Evolutionary conservation across 2,113 vertebrate genomes (phyloP).

Genomic region (Oryzias woworae): DNA sequence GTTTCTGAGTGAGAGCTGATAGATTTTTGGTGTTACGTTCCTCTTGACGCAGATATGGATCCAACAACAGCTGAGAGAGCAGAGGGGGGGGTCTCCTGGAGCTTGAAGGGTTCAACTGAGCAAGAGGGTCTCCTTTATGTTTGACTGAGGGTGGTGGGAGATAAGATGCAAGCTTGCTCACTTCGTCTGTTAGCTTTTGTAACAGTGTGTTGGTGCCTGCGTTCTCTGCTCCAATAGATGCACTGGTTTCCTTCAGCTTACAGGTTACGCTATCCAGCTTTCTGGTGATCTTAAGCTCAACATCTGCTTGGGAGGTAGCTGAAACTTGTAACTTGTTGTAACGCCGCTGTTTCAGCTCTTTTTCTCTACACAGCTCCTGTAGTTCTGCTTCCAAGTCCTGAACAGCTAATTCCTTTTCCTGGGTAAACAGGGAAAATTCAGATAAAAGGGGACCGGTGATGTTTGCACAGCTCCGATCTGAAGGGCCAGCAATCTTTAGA

Average conservation of each 20-base stretch:
- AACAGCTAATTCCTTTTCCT: constrained; percentile 71
- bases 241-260: constrained; percentile 70
- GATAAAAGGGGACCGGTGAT: constrained; percentile 13
- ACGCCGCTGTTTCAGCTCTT: constrained; percentile 77
- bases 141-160: constrained; percentile 59
- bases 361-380: constrained; percentile 77
- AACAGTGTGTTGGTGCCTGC: constrained; percentile 77
- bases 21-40: constrained; percentile 84
- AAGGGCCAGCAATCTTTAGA: constrained; percentile 78
- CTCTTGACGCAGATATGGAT: constrained; percentile 84
- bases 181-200: constrained; percentile 69
- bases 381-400: constrained; percentile 83
- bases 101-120: constrained; percentile 3
- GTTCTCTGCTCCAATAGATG: constrained; percentile 69
- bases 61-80: constrained; percentile 82
- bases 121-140: constrained; percentile 20
- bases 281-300: constrained; percentile 62
- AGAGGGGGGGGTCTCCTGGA: constrained; percentile 61
- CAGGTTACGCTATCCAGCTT: constrained; percentile 59
- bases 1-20: constrained; percentile 72
- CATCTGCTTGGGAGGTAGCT: constrained; percentile 64
- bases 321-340: constrained; percentile 81
- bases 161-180: constrained; percentile 73
- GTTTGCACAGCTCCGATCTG: constrained; percentile 33
- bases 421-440: constrained; percentile 44